Percentiles rank a stretch among this genome's conserved stretches.
phyloP scores from a whole-genome alignment of 2,888 invertebrate species.

The Amphipoea oculea region DNA sequence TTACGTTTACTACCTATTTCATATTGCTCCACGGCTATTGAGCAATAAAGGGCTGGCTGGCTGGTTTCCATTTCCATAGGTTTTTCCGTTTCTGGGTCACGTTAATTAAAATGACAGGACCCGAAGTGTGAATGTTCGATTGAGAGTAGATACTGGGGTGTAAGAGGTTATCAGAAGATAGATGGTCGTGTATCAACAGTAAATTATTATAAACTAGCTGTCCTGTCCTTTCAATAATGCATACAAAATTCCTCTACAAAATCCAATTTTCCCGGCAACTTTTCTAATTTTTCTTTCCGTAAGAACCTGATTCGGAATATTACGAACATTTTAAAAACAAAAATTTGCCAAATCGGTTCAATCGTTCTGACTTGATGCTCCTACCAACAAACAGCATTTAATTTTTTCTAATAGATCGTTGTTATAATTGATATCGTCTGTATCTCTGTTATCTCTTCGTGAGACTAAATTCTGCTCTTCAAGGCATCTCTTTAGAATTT shows the following conservation, averaged over 20 bases:
- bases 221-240: neutral
- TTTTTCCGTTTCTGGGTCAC: conserved; percentile 52
- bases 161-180: conserved; percentile 51
- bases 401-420: neutral
- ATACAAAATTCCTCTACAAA: neutral
- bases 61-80: conserved; percentile 27
- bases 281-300: too few species aligned
- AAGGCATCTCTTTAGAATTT: conserved; percentile 49
- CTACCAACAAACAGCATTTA: too few species aligned
- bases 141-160: conserved; percentile 13
- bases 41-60: conserved; percentile 21
- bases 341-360: too few species aligned
- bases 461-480: conserved; percentile 32
- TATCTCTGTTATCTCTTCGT: conserved; percentile 18
- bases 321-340: too few species aligned
- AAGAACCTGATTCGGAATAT: too few species aligned
- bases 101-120: conserved; percentile 50
- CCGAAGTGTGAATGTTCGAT: conserved; percentile 45
- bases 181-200: conserved; percentile 29
- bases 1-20: conserved; percentile 45
- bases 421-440: conserved; percentile 20
- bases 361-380: too few species aligned
- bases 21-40: conserved; percentile 28
- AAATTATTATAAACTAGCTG: conserved; percentile 15
- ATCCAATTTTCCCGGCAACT: too few species aligned